Base-by-base conservation (phyloP, 2,888 invertebrate species). In the Chymomyza fuscimana region DNA sequence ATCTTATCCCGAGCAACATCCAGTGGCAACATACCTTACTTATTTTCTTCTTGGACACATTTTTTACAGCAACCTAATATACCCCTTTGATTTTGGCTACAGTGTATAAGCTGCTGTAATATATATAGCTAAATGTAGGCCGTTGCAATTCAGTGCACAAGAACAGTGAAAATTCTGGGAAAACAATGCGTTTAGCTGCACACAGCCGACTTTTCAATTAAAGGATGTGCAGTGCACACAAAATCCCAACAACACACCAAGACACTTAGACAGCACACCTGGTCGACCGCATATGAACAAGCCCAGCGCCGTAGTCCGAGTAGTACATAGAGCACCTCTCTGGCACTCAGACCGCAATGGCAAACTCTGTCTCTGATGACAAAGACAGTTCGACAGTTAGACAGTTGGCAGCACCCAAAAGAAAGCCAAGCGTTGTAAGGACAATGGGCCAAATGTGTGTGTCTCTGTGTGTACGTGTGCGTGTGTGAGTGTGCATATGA, bases 401-500 rank as follows among this genome's bases (percentile, higher is more conserved):
- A 61, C 62, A 62, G 60, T 54, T 32, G 51, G 40, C 16, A 29
- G 32, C 61, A 40, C 32, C 7, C 58, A 62, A 46, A 40, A 51
- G 54, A 32, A 72, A 66, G 72, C 51, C 61, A 71, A 59, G 71
- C 61, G 36, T 69, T 60, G 36, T 29, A 60, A 58, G 32, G 56
- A 79, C 78, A 74, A 78, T 76, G 70, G 65, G 36, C 29, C 19
- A 40, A 58, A 7, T 25, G 58, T 54, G 52, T n/a, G n/a, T n/a
- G n/a, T n/a, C n/a, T n/a, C 52, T 6, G 2, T 19, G 52, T 54
- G 16, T 50, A 36, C 69, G 73, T 73, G 83, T 77, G 79, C 16
- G n/a, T 19, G 52, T 54, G 16, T 50, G 59, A 69, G 75, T 74
- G 83, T 77, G 77, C 79, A 12, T 40, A 46, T 46, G 85, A 86